A percentile compares a stretch with the other conserved stretches of the same genome.
Conservation (phyloP, 30 jellyfish, hydroid and myxozoan genomes). For the Aurelia coerulea region DNA sequence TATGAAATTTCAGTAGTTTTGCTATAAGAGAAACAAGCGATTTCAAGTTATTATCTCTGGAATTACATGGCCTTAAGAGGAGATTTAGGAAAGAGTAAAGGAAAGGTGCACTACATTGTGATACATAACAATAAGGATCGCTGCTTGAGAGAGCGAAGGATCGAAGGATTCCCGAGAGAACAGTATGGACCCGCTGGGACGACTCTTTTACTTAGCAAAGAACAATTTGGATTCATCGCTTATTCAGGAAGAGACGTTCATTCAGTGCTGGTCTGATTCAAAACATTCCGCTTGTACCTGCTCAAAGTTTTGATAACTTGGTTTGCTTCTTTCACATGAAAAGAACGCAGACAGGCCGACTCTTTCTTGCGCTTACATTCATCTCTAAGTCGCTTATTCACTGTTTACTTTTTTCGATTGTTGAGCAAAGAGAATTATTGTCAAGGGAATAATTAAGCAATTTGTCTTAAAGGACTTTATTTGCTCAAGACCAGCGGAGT, state of each 20-base stretch:
- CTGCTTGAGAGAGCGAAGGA: conserved; percentile 61
- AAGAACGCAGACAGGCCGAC: conserved; percentile 46
- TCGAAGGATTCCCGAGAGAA: conserved; percentile 31
- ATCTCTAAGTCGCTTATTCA: conserved; percentile 28
- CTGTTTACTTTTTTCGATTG: conserved; percentile 60
- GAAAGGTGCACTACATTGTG: conserved; percentile 39
- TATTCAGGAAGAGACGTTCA: conserved; percentile 38
- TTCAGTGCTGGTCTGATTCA: conserved; percentile 35
- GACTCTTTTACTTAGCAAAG: conserved; percentile 21
- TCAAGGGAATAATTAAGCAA: conserved; percentile 64
- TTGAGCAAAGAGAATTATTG: conserved; percentile 60
- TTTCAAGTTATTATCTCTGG: conserved; percentile 20
- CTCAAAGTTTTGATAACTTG: conserved; percentile 20
- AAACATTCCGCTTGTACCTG: conserved; percentile 35
- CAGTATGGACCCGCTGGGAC: conserved; percentile 65
- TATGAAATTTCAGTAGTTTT: not conserved
- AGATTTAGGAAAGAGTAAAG: conserved; percentile 23
- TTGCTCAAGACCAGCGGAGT: conserved; percentile 47
- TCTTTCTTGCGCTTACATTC: conserved; percentile 18
- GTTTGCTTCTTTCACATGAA: conserved; percentile 6
- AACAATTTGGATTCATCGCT: conserved; percentile 19
- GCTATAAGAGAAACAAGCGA: not conserved
- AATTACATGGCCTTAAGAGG: conserved; percentile 25
- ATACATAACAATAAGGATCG: conserved; percentile 43
- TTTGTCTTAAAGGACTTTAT: conserved; percentile 57